phyloP scores from a whole-genome alignment of 2,888 invertebrate species.

The Epinotia bilunana region DNA sequence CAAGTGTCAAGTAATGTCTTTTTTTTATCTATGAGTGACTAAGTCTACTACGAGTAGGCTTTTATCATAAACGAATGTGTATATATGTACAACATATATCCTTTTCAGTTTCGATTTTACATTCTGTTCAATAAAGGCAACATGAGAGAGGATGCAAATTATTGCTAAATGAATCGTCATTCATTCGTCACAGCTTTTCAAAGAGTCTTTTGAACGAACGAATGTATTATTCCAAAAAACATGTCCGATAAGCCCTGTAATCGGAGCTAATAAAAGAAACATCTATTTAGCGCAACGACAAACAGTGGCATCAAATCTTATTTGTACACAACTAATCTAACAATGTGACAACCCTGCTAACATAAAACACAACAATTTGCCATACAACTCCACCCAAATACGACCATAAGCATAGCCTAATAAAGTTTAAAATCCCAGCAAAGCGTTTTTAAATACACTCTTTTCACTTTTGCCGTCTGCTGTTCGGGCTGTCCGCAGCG shows the following conservation, averaged over 20 bases:
- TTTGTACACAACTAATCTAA: conserved; percentile 40
- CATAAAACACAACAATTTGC: not conserved
- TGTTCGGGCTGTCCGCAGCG: conserved; percentile 16
- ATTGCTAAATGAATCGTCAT: not conserved
- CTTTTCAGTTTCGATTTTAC: too few species aligned
- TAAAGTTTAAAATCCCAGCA: not conserved
- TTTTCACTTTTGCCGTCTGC: conserved; percentile 3
- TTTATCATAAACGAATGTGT: too few species aligned
- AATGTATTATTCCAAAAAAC: conserved; percentile 12
- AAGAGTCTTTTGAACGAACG: not conserved
- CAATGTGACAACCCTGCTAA: conserved; percentile 9
- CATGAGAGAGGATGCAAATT: not conserved
- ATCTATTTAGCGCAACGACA: conserved; percentile 34
- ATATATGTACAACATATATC: too few species aligned
- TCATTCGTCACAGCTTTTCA: not conserved
- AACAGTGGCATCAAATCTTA: conserved; percentile 38
- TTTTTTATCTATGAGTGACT: too few species aligned
- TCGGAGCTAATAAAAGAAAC: conserved; percentile 31
- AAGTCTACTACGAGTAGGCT: too few species aligned
- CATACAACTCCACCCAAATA: not conserved
- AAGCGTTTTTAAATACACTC: not conserved
- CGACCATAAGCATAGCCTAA: not conserved
- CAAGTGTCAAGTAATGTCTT: too few species aligned
- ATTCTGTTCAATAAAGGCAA: not conserved
- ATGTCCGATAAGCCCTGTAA: conserved; percentile 11